These are phyloP conservation scores for Archips crataeganus DNA, from an alignment of 2,888 invertebrate species.

Conservation along the genomic window DNA sequence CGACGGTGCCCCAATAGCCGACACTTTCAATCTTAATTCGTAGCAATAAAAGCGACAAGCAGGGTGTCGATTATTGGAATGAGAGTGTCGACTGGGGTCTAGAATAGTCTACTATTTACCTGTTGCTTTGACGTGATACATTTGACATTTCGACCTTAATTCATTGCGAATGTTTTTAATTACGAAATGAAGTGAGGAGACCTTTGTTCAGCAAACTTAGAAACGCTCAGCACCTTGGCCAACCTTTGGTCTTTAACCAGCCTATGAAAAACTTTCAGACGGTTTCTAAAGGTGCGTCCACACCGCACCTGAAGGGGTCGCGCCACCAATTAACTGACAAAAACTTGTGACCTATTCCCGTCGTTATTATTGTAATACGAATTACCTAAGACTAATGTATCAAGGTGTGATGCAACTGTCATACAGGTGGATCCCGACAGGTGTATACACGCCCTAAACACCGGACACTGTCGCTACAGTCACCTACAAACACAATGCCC, in stretches of 20 bases:
- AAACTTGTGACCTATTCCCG: constrained; percentile 37
- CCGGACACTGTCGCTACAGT: constrained; percentile 35
- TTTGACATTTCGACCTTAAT: too few relatives aligned
- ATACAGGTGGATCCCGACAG: constrained; percentile 73
- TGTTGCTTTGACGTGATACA: too few relatives aligned
- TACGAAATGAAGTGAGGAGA: not conserved
- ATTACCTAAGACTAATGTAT: constrained; percentile 50
- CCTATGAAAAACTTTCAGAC: constrained; percentile 4
- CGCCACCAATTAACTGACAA: constrained; percentile 40
- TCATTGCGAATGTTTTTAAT: too few relatives aligned
- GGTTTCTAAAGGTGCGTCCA: constrained; percentile 36
- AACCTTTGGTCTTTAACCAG: not conserved
- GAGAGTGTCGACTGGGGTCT: too few relatives aligned
- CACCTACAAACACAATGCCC: constrained; percentile 14
- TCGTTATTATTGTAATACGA: constrained; percentile 42
- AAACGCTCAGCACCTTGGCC: not conserved
- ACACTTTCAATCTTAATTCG: too few relatives aligned
- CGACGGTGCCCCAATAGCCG: too few relatives aligned
- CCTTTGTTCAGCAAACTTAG: not conserved
- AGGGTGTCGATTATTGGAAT: too few relatives aligned
- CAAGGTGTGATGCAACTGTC: constrained; percentile 78
- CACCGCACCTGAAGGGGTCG: constrained; percentile 34
- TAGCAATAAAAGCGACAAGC: too few relatives aligned
- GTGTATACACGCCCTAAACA: constrained; percentile 65
- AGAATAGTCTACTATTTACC: too few relatives aligned